A percentile compares a stretch with the other conserved stretches of the same genome.
These are phyloP conservation scores for Diarsia rubi DNA, from an alignment of 2,888 invertebrate genomes.

Conservation along the genomic window DNA sequence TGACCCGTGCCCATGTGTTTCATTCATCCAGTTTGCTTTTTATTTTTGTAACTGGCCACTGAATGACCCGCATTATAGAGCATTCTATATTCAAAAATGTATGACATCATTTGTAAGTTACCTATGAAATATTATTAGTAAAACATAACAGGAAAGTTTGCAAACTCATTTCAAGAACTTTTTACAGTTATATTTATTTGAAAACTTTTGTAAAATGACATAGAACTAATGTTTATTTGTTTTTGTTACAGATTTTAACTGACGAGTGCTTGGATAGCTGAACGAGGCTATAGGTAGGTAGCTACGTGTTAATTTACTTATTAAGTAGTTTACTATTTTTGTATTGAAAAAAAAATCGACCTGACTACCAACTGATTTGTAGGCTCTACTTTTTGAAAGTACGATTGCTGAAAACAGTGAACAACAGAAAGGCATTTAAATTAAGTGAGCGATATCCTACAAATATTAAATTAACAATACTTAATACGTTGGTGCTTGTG, in stretches of 20 bases:
- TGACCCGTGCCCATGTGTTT: conserved; percentile 79
- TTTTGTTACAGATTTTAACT: conserved; percentile 83
- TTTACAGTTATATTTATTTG: background rate
- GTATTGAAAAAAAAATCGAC: background rate
- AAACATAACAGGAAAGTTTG: background rate
- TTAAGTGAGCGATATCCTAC: background rate
- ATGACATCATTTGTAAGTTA: background rate
- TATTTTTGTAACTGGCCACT: conserved; percentile 45
- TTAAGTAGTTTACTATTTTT: conserved; percentile 5
- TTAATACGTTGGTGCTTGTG: background rate
- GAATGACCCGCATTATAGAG: conserved; percentile 5
- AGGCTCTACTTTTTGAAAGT: background rate
- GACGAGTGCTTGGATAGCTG: conserved; percentile 82
- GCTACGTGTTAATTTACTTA: conserved; percentile 43
- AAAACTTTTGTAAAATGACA: background rate
- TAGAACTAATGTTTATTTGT: conserved; percentile 46
- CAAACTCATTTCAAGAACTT: background rate
- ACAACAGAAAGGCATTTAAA: background rate
- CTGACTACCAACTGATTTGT: background rate
- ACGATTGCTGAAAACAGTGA: background rate
- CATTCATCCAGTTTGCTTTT: conserved; percentile 47
- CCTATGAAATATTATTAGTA: background rate
- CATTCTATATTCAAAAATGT: conserved; percentile 32
- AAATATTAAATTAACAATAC: background rate
- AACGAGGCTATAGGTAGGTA: conserved; percentile 84